These are phyloP conservation scores for Acrocephalus arundinaceus DNA, from an alignment of 2,113 vertebrate species.

Conservation along the genomic window DNA sequence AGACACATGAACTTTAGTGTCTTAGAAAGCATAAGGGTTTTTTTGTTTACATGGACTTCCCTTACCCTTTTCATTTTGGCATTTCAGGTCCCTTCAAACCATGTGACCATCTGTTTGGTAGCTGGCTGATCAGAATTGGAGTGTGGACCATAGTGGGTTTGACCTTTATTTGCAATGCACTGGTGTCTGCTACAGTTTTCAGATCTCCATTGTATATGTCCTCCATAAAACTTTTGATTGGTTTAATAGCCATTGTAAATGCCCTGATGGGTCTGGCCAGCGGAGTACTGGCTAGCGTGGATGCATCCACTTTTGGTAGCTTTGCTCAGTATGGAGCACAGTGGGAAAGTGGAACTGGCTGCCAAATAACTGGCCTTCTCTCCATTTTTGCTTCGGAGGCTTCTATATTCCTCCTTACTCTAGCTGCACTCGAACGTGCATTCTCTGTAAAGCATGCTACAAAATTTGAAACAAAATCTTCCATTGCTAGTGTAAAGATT, in stretches of 20 bases:
- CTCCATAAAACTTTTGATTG: constrained; percentile 83
- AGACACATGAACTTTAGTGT: background rate
- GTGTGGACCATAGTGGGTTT: constrained; percentile 87
- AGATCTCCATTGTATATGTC: constrained; percentile 74
- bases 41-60: background rate
- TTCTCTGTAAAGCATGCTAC: constrained; percentile 70
- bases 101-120: constrained; percentile 88
- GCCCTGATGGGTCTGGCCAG: constrained; percentile 84
- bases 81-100: constrained; percentile 89
- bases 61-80: background rate
- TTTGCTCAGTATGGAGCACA: constrained; percentile 85
- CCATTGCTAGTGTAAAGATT: constrained; percentile 59
- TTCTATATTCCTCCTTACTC: constrained; percentile 87
- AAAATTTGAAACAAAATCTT: constrained; percentile 73
- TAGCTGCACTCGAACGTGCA: constrained; percentile 84
- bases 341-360: constrained; percentile 89
- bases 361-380: constrained; percentile 84
- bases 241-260: constrained; percentile 85
- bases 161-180: constrained; percentile 83
- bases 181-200: constrained; percentile 85
- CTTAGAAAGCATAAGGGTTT: background rate
- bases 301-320: constrained; percentile 86
- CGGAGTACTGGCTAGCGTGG: constrained; percentile 81
- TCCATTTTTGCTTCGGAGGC: constrained; percentile 87
- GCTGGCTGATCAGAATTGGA: constrained; percentile 89